These are phyloP conservation scores for Glaucopsyche alexis DNA, from an alignment of 2,888 invertebrate species.

Conservation along the genomic window DNA sequence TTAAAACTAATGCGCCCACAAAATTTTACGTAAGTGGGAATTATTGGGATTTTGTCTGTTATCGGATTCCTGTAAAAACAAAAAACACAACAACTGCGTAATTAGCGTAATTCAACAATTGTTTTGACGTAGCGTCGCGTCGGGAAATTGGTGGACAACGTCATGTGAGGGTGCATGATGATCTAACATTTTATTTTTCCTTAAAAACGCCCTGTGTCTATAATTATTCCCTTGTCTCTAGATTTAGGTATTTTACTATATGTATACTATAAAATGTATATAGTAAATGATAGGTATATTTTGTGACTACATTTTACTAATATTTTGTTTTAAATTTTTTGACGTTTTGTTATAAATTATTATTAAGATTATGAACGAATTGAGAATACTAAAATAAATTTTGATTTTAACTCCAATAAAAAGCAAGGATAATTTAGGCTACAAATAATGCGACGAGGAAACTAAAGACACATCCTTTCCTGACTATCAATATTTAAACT, in stretches of 20 bases:
- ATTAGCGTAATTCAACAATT: constrained; percentile 20
- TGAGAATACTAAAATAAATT: neutral
- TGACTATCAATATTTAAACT: neutral
- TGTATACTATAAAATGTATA: too few relatives aligned
- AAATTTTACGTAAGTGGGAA: constrained; percentile 5
- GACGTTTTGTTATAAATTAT: too few relatives aligned
- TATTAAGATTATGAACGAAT: neutral
- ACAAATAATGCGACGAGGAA: neutral
- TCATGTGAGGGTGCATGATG: neutral
- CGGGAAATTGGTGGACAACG: constrained; percentile 9
- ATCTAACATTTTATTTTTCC: neutral
- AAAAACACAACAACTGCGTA: neutral
- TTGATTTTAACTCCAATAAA: neutral
- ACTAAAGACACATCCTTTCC: neutral
- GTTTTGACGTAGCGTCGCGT: constrained; percentile 10
- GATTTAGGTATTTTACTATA: too few relatives aligned
- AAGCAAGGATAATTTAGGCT: neutral
- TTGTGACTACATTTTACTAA: too few relatives aligned
- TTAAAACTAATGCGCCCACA: neutral
- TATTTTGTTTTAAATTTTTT: too few relatives aligned
- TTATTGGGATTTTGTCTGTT: neutral
- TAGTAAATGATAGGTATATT: too few relatives aligned
- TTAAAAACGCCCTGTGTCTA: neutral
- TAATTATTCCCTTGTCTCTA: too few relatives aligned
- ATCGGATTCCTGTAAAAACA: constrained; percentile 12